Base-by-base conservation (phyloP, 2,888 invertebrate species). In the Drosophila greeni region DNA sequence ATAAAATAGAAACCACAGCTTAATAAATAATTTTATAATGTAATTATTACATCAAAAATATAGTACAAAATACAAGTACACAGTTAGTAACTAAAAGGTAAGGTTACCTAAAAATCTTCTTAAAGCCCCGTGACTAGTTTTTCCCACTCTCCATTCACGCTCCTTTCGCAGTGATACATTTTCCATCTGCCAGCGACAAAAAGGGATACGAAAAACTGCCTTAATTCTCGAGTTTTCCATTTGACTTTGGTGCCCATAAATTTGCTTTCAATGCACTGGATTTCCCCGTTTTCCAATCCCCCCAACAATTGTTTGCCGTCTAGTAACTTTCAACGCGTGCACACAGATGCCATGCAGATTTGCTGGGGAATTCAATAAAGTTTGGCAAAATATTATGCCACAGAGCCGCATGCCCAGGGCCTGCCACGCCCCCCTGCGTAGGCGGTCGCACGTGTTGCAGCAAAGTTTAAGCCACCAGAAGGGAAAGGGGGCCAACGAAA, bases 381-480 rank as follows among this genome's bases (percentile, higher is more conserved):
- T 82, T 82, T 85, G 78, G 72, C 82, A 76, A 84, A 85, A 84
- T 84, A 84, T 82, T 82, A 78, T 81, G 75, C 75, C 73, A 67
- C 67, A 45, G 68, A 67, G 61, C 60, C 42, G 62, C 37, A 64
- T 69, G 71, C 66, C 61, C 51, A 20, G 60, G 62, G 66, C 68
- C 67, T 66, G 62, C 61, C 69, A 71, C 73, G 73, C 70, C 73
- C 53, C 47, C n/a, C n/a, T 49, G 36, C 51, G 58, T 62, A 48
- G 47, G 59, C 67, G 49, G 24, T 37, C 54, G 66, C 74, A 81
- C 83, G 79, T 81, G 76, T 61, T 71, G 43, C 54, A 78, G 56
- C 67, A 83, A 80, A 81, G 67, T 81, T 80, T 82, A 60, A 53
- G 69, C 57, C 47, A 56, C 53, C 42, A 39, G 40, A 48, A 39